phyloP scores from a whole-genome alignment of 2,797 vertebrate genomes.

The Perodicticus potto region DNA sequence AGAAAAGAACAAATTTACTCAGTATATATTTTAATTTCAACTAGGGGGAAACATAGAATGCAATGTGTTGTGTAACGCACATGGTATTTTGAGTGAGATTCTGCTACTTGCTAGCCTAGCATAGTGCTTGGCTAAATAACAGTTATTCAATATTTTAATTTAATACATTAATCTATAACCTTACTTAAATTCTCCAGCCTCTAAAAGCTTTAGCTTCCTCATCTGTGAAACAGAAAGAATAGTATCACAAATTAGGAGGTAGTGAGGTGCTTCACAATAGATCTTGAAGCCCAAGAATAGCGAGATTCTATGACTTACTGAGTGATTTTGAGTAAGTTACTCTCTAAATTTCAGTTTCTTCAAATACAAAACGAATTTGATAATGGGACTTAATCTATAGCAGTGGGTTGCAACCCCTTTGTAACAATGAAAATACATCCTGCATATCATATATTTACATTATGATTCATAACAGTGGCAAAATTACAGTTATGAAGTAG shows the following conservation, averaged over 20 bases:
- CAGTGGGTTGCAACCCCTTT: no score
- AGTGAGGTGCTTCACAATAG: not conserved
- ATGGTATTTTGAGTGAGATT: not conserved
- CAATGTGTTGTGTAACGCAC: not conserved
- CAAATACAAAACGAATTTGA: conserved; percentile 2
- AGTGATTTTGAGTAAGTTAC: not conserved
- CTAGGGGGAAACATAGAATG: not conserved
- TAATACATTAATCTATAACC: conserved; percentile 34
- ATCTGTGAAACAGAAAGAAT: conserved; percentile 13
- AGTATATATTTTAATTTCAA: not conserved
- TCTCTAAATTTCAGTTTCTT: conserved; percentile 23
- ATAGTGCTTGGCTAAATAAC: not conserved
- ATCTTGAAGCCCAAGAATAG: conserved; percentile 2
- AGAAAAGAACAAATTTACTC: not conserved
- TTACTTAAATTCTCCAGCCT: not conserved
- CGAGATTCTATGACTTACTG: not conserved
- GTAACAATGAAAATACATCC: no score
- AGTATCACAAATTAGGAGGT: not conserved
- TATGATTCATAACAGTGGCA: no score
- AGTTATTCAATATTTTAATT: conserved; percentile 1
- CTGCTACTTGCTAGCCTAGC: not conserved
- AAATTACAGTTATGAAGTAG: no score
- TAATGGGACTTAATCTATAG: not conserved
- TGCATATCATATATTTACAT: no score
- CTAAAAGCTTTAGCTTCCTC: not conserved